phyloP scores from a whole-genome alignment of 1,140 invertebrate species.

The Psilanteris sp. region DNA sequence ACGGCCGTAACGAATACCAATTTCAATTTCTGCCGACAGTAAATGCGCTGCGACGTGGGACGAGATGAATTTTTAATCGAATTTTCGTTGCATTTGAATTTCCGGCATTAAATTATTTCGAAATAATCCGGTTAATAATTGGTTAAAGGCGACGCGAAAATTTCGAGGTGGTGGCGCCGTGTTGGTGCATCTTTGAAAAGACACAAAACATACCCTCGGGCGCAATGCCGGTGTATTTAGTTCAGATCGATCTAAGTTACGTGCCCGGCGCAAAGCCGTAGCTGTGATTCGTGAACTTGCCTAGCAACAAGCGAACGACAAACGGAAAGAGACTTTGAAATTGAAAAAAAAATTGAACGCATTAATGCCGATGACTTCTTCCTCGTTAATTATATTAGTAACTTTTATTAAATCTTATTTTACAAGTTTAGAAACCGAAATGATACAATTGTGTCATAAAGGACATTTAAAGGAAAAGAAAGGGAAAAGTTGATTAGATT shows the following conservation, averaged over 20 bases:
- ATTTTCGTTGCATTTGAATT: constrained; percentile 59
- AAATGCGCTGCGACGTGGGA: constrained; percentile 24
- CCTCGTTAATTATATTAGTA: constrained; percentile 42
- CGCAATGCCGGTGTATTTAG: constrained; percentile 60
- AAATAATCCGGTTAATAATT: constrained; percentile 53
- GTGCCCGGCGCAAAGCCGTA: constrained; percentile 61
- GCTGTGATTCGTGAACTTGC: constrained; percentile 65
- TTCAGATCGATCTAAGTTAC: constrained; percentile 68
- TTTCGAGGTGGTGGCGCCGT: constrained; percentile 27
- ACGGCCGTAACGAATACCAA: constrained; percentile 55
- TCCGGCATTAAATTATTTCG: constrained; percentile 55
- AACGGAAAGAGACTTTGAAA: constrained; percentile 60
- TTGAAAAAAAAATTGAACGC: constrained; percentile 59
- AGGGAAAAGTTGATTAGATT: background rate
- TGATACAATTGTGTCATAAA: constrained; percentile 10
- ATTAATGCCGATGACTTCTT: constrained; percentile 26
- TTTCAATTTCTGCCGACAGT: constrained; percentile 49
- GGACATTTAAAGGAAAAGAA: background rate
- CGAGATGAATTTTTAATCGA: constrained; percentile 63
- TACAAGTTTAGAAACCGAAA: constrained; percentile 11
- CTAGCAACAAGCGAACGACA: constrained; percentile 66
- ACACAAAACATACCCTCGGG: constrained; percentile 59
- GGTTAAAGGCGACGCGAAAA: constrained; percentile 49
- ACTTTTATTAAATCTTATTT: constrained; percentile 25
- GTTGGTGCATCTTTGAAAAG: constrained; percentile 61